phyloP scores from a whole-genome alignment of 1,140 invertebrate species.

The Popillia japonica region DNA sequence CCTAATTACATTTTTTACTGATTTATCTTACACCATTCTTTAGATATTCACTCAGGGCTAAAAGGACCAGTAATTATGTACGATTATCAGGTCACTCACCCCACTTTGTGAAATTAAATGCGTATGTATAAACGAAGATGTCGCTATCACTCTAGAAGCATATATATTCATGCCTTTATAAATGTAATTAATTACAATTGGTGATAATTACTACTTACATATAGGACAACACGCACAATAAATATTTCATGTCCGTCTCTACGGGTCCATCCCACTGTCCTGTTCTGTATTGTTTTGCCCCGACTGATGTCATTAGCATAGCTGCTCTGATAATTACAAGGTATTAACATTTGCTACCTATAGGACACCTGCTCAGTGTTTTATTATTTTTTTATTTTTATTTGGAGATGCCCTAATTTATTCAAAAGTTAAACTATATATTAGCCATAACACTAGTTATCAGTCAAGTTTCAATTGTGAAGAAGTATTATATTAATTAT shows the following conservation, averaged over 20 bases:
- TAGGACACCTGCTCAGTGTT: constrained; percentile 43
- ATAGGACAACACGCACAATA: constrained; percentile 30
- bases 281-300: not conserved
- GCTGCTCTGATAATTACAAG: constrained; percentile 44
- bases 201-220: constrained; percentile 34
- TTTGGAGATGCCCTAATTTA: too few relatives aligned
- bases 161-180: not conserved
- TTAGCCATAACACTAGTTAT: too few relatives aligned
- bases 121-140: not conserved
- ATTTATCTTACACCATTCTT: not conserved
- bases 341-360: constrained; percentile 46
- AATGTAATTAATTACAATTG: constrained; percentile 37
- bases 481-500: too few relatives aligned
- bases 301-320: constrained; percentile 37
- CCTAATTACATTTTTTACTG: not conserved
- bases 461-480: too few relatives aligned
- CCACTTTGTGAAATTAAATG: not conserved
- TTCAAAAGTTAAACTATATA: too few relatives aligned
- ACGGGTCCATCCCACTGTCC: constrained; percentile 30
- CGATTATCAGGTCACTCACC: not conserved
- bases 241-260: constrained; percentile 40
- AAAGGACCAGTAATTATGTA: not conserved
- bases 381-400: not conserved
- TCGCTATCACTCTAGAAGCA: not conserved
- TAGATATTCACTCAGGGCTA: not conserved